These are phyloP conservation scores for Pseudolycoriella hygida DNA, from an alignment of 2,888 invertebrate genomes.

Conservation along the genomic window DNA sequence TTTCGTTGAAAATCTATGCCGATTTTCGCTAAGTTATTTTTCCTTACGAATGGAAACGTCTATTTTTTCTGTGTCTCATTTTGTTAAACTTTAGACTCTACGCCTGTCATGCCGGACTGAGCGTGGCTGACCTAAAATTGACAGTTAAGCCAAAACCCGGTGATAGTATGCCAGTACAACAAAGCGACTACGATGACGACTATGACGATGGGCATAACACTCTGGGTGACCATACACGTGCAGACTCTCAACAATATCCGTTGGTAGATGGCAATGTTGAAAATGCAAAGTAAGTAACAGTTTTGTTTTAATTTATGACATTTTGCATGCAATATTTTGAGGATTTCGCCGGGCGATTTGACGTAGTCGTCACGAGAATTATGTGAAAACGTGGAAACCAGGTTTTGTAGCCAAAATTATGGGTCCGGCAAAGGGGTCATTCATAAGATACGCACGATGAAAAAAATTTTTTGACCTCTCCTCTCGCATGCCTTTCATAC, in stretches of 20 bases:
- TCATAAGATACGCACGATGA: too few relatives aligned
- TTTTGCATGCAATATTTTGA: not conserved
- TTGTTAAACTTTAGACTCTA: slow-evolving; percentile 75
- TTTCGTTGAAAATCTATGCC: too few relatives aligned
- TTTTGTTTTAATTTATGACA: not conserved
- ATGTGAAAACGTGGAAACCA: too few relatives aligned
- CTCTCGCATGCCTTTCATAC: too few relatives aligned
- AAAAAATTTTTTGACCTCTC: too few relatives aligned
- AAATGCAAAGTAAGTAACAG: not conserved
- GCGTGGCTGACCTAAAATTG: slow-evolving; percentile 62
- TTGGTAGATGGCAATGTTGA: not conserved
- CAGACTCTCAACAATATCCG: slow-evolving; percentile 1
- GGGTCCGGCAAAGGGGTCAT: too few relatives aligned
- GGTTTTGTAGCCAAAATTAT: too few relatives aligned
- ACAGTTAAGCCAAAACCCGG: slow-evolving; percentile 64
- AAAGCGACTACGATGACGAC: slow-evolving; percentile 40
- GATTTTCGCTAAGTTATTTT: too few relatives aligned
- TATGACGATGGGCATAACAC: slow-evolving; percentile 3
- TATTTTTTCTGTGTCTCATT: too few relatives aligned
- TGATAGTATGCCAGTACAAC: slow-evolving; percentile 64
- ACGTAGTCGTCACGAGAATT: too few relatives aligned
- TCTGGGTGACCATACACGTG: not conserved
- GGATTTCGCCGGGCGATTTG: too few relatives aligned
- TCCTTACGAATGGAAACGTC: too few relatives aligned
- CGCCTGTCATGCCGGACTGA: slow-evolving; percentile 69